Conservation (phyloP, 23 tunicate genomes). For the Corella eumyota region DNA sequence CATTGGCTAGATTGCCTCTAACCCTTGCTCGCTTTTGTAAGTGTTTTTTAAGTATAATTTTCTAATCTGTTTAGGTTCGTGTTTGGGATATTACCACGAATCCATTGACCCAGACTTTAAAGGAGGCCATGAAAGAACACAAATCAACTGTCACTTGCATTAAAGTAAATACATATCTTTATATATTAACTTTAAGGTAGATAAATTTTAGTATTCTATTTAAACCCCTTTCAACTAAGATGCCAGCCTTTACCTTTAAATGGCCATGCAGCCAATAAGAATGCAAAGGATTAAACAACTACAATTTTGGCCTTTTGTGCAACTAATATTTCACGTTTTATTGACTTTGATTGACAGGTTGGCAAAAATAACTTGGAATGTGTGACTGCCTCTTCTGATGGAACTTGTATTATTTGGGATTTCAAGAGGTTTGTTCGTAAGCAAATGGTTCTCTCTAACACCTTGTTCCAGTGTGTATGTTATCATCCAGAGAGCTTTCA, state of each 20-base stretch:
- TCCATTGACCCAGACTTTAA: conserved; percentile 23
- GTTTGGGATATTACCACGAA: conserved; percentile 36
- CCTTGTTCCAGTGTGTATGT: conserved; percentile 83
- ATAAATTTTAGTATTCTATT: too few species aligned
- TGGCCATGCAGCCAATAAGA: too few species aligned
- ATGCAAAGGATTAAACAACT: too few species aligned
- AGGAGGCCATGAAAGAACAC: conserved; percentile 93
- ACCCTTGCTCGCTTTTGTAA: too few species aligned
- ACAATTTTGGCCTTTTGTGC: too few species aligned
- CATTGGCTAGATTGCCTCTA: too few species aligned
- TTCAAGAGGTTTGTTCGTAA: conserved; percentile 29
- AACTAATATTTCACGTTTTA: too few species aligned
- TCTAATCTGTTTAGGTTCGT: conserved; percentile 64
- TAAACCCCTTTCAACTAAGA: too few species aligned
- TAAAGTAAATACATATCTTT: conserved; percentile 68
- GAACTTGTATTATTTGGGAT: conserved; percentile 98
- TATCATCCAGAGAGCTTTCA: conserved; percentile 63
- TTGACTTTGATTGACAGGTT: conserved; percentile 41
- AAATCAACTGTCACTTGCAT: conserved; percentile 66
- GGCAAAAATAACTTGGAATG: conserved; percentile 24
- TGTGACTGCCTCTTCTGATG: conserved; percentile 89
- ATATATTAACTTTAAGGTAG: too few species aligned
- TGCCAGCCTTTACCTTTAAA: too few species aligned
- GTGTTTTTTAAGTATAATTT: too few species aligned
- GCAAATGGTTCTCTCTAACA: conserved; percentile 96